Evolutionary conservation across 1,140 invertebrate species (phyloP).

Genomic region (Stegodyphus mimosarum): DNA sequence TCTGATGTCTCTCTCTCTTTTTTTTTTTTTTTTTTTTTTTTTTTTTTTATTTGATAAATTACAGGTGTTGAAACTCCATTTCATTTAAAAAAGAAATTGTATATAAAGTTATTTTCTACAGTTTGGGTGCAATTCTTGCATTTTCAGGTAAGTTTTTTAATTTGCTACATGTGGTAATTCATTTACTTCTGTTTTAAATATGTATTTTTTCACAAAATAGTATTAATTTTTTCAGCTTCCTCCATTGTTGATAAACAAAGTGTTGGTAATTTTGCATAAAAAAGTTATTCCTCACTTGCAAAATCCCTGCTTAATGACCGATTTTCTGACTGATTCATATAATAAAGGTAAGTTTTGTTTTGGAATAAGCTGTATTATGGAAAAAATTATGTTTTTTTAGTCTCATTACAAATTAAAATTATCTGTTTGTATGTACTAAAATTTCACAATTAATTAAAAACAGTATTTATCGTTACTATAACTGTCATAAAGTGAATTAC

Average conservation of each 20-base stretch:
- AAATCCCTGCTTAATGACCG: slow-evolving; percentile 86
- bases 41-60: too few species aligned
- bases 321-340: slow-evolving; percentile 91
- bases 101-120: slow-evolving; percentile 65
- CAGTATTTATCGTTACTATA: too few species aligned
- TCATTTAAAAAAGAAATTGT: slow-evolving; percentile 60
- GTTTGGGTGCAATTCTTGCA: slow-evolving; percentile 79
- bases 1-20: background rate
- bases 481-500: too few species aligned
- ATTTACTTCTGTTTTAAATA: too few species aligned
- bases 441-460: too few species aligned
- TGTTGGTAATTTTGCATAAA: slow-evolving; percentile 84
- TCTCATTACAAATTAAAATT: too few species aligned
- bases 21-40: too few species aligned
- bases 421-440: too few species aligned
- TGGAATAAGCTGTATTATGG: background rate
- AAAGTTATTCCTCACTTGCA: slow-evolving; percentile 83
- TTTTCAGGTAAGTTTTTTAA: slow-evolving; percentile 68
- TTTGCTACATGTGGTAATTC: too few species aligned
- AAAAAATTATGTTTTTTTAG: too few species aligned
- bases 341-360: slow-evolving; percentile 75
- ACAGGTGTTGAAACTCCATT: slow-evolving; percentile 15
- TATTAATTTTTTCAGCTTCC: slow-evolving; percentile 69
- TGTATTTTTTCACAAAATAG: too few species aligned
- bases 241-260: slow-evolving; percentile 78